Evolutionary conservation across 2,797 vertebrate species (phyloP).

Genomic region (Bovichtus variegatus): DNA sequence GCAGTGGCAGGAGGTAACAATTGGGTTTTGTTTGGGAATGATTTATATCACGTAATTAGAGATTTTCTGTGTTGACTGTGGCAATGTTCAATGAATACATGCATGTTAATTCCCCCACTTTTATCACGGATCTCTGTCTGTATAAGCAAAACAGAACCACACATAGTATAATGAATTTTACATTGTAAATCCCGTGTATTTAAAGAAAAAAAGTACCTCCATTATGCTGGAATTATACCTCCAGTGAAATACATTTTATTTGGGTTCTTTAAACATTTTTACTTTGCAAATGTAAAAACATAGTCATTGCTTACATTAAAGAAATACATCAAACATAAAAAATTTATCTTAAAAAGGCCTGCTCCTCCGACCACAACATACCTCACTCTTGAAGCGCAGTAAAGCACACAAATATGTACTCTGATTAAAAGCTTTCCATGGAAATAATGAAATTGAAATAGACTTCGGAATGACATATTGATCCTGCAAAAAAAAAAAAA

Average conservation of each 20-base stretch:
- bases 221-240: not conserved
- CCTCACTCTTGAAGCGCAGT: constrained; percentile 19
- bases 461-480: constrained; percentile 47
- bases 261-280: not conserved
- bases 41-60: constrained; percentile 2
- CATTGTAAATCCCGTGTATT: not conserved
- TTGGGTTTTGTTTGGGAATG: constrained; percentile 6
- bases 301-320: not conserved
- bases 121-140: not conserved
- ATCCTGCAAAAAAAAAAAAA: constrained; percentile 31
- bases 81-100: not conserved
- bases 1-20: constrained; percentile 19
- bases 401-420: constrained; percentile 35
- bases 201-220: not conserved
- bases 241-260: fast-evolving
- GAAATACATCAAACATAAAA: not conserved
- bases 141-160: not conserved
- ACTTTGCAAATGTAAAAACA: not conserved
- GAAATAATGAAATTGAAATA: constrained; percentile 51
- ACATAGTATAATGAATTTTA: not conserved
- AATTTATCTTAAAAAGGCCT: not conserved
- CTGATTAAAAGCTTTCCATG: constrained; percentile 50
- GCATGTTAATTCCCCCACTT: fast-evolving
- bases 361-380: constrained; percentile 8
- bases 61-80: not conserved